Evolutionary conservation across 2,888 invertebrate species (phyloP), one percentile per base, ranked within the genome.

Genomic region (Nomada fabriciana): DNA sequence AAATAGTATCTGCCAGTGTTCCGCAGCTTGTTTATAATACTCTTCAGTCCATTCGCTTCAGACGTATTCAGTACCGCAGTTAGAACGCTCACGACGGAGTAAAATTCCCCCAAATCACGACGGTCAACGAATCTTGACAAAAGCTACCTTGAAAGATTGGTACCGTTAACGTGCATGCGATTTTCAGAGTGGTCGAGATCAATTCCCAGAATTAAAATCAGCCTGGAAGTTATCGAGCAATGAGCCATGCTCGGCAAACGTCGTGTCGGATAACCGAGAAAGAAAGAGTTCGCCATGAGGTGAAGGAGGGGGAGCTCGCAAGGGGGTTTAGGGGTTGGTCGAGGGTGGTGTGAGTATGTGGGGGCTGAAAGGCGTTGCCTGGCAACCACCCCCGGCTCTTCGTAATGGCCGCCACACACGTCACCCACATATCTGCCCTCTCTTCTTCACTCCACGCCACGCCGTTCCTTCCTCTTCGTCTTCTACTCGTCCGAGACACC

Each of bases 291-390:
- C 82, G 73, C 70, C 79, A 79, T 57, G 78, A 85, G 71, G 85
- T 59, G 81, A 85, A 85, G 86, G 80, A 86, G 87, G 88, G 87
- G 89, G 83, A 87, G 90, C 85, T 87, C 84, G 83, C 77, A 88
- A 84, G 87, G 83, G 88, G 90, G 89, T 89, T 89, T 89, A 87
- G 89, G 89, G 90, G 90, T 86, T 89, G 90, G 89, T 85, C 87
- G 90, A 87, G 87, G 89, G 89, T 90, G 89, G 91, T 90, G 91
- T 92, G 92, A 88, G 91, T 91, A 91, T 91, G 92, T 91, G 91
- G 90, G 90, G 89, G 91, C 71, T 91, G 91, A 89, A 90, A 90
- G 90, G 91, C 90, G 93, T 93, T 93, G 93, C 93, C 90, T 90
- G 89, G 93, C 93, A 93, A 93, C 93, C 89, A 90, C 92, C 90